phyloP scores from a whole-genome alignment of 2,888 invertebrate species.

The Helobdella robusta region DNA sequence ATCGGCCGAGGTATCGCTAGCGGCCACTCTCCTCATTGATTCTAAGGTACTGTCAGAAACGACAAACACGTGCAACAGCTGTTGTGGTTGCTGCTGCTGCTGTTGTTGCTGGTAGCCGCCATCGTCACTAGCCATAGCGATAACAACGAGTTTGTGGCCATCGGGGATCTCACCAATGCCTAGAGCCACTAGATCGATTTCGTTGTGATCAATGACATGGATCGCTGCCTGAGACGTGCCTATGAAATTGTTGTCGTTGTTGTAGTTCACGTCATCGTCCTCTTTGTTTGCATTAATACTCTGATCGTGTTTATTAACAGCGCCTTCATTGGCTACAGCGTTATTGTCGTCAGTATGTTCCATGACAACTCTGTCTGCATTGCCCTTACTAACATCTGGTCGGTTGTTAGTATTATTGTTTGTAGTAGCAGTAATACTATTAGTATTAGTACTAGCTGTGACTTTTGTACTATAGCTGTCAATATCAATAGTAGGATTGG shows the following conservation, averaged over 20 bases:
- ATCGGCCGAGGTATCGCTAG: neutral
- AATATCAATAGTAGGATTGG: neutral
- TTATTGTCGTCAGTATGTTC: too few relatives aligned
- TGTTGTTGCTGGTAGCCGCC: neutral
- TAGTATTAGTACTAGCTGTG: too few relatives aligned
- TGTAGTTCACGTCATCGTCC: neutral
- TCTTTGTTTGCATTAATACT: neutral
- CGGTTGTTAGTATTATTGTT: too few relatives aligned
- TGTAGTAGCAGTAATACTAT: too few relatives aligned
- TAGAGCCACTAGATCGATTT: constrained; percentile 3
- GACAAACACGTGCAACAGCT: constrained; percentile 17
- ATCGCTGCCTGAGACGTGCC: neutral
- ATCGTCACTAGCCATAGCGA: neutral
- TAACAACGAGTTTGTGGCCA: constrained; percentile 12
- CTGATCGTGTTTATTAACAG: neutral
- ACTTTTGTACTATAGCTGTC: neutral
- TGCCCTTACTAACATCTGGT: too few relatives aligned
- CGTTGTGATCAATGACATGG: constrained; percentile 15
- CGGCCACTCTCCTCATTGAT: neutral
- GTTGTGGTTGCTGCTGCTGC: neutral
- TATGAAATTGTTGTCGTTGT: too few relatives aligned
- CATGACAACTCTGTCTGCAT: constrained; percentile 1
- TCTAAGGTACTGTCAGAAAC: constrained; percentile 12
- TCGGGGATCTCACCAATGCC: constrained; percentile 22
- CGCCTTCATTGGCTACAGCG: too few relatives aligned